phyloP scores from a whole-genome alignment of 2,888 invertebrate genomes.

The Drosophila nr. fundita region DNA sequence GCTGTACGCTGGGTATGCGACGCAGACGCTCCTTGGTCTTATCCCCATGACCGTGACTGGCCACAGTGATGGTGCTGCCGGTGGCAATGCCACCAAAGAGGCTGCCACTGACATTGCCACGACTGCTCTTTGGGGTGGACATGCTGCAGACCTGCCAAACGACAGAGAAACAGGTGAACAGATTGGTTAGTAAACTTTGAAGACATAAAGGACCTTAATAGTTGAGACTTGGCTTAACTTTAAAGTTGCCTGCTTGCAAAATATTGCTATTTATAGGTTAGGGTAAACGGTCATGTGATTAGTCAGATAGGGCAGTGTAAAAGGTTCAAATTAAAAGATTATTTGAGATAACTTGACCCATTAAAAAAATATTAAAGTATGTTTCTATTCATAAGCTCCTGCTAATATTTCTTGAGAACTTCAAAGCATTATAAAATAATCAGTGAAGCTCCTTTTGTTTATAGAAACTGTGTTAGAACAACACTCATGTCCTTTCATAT shows the following conservation, averaged over 20 bases:
- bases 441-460: background rate
- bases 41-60: constrained; percentile 69
- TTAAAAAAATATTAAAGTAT: background rate
- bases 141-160: constrained; percentile 83
- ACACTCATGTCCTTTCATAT: background rate
- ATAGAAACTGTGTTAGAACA: background rate
- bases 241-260: background rate
- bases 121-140: constrained; percentile 84
- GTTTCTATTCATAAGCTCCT: background rate
- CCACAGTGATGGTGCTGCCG: constrained; percentile 79
- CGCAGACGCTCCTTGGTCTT: constrained; percentile 87
- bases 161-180: background rate
- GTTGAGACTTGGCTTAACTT: background rate
- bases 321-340: background rate
- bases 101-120: constrained; percentile 66
- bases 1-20: constrained; percentile 86
- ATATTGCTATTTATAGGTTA: background rate
- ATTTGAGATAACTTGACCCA: background rate
- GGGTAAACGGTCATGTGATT: background rate
- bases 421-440: background rate
- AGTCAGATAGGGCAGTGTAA: background rate
- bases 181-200: background rate
- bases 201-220: background rate
- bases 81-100: constrained; percentile 73
- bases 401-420: background rate